These are phyloP conservation scores for Microplitis deprimator DNA, from an alignment of 2,888 invertebrate genomes.

Conservation along the genomic window DNA sequence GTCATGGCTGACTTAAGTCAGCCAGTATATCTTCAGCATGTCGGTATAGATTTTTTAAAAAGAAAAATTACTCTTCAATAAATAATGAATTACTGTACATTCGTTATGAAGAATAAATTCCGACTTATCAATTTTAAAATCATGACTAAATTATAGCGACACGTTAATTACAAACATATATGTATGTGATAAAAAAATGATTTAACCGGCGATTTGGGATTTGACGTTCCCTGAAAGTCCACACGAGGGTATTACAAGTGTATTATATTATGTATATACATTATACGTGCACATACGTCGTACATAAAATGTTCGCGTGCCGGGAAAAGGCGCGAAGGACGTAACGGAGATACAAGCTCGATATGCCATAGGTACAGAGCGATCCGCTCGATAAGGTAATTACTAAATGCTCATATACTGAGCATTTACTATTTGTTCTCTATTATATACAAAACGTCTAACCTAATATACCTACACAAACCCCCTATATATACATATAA, in stretches of 20 bases:
- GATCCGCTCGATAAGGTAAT: conserved; percentile 67
- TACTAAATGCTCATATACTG: conserved; percentile 65
- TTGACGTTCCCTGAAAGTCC: neutral
- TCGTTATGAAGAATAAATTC: no score
- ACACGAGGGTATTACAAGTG: neutral
- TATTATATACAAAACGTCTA: conserved; percentile 39
- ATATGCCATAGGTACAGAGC: conserved; percentile 61
- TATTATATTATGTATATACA: conserved; percentile 10
- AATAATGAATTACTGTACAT: no score
- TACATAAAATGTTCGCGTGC: conserved; percentile 36
- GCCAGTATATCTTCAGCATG: no score
- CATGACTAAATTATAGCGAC: no score
- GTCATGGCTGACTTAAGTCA: conserved; percentile 1
- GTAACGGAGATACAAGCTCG: conserved; percentile 66
- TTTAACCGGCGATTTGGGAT: conserved; percentile 41
- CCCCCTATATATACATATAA: neutral
- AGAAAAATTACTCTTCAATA: no score
- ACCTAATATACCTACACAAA: neutral
- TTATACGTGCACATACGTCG: conserved; percentile 15
- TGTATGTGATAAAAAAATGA: neutral
- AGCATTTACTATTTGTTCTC: conserved; percentile 57
- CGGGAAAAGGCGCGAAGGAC: conserved; percentile 61
- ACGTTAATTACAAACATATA: no score
- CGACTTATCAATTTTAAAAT: no score
- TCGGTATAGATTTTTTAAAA: no score